These are phyloP conservation scores for Hemicrepidius hirtus DNA, from an alignment of 2,888 invertebrate genomes.

Conservation along the genomic window DNA sequence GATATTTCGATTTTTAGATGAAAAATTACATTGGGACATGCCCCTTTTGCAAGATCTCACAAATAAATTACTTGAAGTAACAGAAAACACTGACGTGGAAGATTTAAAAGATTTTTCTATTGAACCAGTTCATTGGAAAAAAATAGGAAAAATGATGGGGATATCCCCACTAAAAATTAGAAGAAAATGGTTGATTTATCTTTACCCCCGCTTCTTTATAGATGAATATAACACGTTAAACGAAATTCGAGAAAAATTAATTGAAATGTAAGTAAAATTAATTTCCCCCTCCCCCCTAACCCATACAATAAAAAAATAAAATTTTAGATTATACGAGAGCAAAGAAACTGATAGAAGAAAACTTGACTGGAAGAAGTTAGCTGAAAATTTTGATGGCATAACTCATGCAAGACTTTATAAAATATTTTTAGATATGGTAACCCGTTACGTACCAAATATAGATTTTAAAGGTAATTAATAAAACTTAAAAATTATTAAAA, in stretches of 20 bases:
- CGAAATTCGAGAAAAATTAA: slow-evolving; percentile 19
- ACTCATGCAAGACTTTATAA: neutral
- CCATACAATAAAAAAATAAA: too few relatives aligned
- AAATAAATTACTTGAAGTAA: slow-evolving; percentile 16
- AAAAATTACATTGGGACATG: neutral
- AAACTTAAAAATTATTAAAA: too few relatives aligned
- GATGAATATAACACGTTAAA: slow-evolving; percentile 4
- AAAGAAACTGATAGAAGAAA: neutral
- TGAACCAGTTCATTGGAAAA: slow-evolving; percentile 7
- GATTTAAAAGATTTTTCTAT: slow-evolving; percentile 16
- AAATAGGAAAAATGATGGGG: slow-evolving; percentile 5
- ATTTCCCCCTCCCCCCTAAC: too few relatives aligned
- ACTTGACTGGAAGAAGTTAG: neutral
- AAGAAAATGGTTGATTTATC: slow-evolving; percentile 1
- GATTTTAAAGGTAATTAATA: neutral
- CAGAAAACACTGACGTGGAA: neutral
- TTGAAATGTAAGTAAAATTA: slow-evolving; percentile 20
- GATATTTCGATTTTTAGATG: neutral
- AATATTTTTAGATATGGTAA: neutral
- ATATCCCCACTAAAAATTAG: slow-evolving; percentile 9
- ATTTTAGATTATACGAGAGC: slow-evolving; percentile 6
- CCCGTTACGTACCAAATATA: neutral
- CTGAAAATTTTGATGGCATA: neutral
- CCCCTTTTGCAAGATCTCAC: slow-evolving; percentile 6
- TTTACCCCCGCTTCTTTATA: slow-evolving; percentile 26